Evolutionary conservation across 1,140 invertebrate genomes (phyloP).

Genomic region (Pogonomyrmex californicus): DNA sequence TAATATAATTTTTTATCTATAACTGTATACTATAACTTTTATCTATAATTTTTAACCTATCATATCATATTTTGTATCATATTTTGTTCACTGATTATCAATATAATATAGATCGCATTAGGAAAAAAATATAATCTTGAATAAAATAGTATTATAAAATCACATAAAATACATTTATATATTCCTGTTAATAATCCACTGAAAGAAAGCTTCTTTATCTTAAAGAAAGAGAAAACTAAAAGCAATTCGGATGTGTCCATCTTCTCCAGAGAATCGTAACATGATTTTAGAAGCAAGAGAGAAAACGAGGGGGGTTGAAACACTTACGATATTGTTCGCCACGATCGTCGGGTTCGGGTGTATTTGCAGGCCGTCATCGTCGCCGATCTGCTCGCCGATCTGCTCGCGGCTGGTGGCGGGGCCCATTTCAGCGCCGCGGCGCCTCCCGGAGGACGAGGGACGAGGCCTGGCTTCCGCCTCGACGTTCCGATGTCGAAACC

Average conservation of each 20-base stretch:
- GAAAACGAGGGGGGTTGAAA: background rate
- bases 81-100: too few relatives aligned
- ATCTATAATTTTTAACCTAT: too few relatives aligned
- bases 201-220: background rate
- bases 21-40: too few relatives aligned
- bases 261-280: too few relatives aligned
- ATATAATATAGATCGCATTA: background rate
- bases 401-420: constrained; percentile 85
- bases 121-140: background rate
- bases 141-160: background rate
- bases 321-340: constrained; percentile 80
- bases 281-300: too few relatives aligned
- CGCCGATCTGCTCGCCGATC: constrained; percentile 82
- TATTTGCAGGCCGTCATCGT: constrained; percentile 84
- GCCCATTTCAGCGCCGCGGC: constrained; percentile 82
- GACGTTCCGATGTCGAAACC: constrained; percentile 19
- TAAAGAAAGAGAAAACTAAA: too few relatives aligned
- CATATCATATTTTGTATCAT: background rate
- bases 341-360: constrained; percentile 74
- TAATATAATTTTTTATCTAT: background rate
- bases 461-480: background rate
- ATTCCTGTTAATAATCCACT: background rate
- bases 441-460: constrained; percentile 41
- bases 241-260: too few relatives aligned
- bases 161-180: background rate